These are phyloP conservation scores for Ophion slaviceki DNA, from an alignment of 2,888 invertebrate genomes.

Conservation along the genomic window DNA sequence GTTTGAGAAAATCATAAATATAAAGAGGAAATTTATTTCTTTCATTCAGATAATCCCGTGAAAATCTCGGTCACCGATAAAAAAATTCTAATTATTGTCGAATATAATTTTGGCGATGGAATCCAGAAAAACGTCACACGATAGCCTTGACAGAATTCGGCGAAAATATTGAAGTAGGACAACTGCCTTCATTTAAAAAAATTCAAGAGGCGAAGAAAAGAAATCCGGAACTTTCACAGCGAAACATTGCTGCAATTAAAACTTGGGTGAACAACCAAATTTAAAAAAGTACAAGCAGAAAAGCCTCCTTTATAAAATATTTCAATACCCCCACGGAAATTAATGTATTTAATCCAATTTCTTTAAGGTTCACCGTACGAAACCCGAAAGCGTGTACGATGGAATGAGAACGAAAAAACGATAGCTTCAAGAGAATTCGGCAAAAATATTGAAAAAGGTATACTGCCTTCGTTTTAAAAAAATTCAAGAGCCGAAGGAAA, in stretches of 20 bases:
- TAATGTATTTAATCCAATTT: background rate
- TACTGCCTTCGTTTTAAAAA: slow-evolving; percentile 16
- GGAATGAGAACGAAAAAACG: slow-evolving; percentile 5
- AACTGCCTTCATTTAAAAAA: slow-evolving; percentile 13
- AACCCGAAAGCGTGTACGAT: slow-evolving; percentile 16
- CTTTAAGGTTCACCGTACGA: slow-evolving; percentile 37
- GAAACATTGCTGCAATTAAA: slow-evolving; percentile 30
- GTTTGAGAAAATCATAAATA: too few relatives aligned
- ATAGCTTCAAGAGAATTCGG: slow-evolving; percentile 8
- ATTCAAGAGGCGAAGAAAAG: slow-evolving; percentile 4
- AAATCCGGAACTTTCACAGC: background rate
- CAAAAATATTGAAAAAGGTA: background rate
- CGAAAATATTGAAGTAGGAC: background rate
- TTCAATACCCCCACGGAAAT: too few relatives aligned
- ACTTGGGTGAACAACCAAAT: slow-evolving; percentile 36
- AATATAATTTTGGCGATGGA: too few relatives aligned
- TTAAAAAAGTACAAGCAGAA: slow-evolving; percentile 2
- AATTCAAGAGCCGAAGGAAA: background rate
- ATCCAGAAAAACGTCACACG: too few relatives aligned
- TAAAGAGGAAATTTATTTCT: too few relatives aligned
- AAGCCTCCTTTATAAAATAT: background rate
- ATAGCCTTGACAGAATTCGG: slow-evolving; percentile 2
- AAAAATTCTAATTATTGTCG: too few relatives aligned
- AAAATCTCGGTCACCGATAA: too few relatives aligned
- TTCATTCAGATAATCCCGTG: too few relatives aligned